Base-by-base conservation (phyloP, 2,888 invertebrate species). In the Orthonevra nobilis region DNA sequence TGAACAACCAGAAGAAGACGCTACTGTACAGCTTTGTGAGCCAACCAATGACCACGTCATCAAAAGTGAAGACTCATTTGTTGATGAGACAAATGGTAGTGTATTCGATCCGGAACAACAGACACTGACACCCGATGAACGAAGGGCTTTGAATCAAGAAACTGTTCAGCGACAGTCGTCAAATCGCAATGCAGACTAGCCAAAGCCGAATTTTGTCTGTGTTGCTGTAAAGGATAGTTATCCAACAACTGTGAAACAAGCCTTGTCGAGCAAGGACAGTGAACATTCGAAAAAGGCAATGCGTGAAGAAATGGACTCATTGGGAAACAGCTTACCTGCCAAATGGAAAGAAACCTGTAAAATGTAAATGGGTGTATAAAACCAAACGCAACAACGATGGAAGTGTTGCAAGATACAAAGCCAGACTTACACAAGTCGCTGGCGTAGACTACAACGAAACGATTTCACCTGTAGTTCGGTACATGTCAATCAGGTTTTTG, bases 311-410 rank as follows among this genome's bases (percentile, higher is more conserved):
- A 15, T 46, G 15, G 15, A 28, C 14, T 46, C 46, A 6, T 12
- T 28, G 36, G 52, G 32, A n/a, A 30, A 6, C 36, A 4, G 17
- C 36, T 3, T 34, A 52, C 12, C 9, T 52, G 12, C 44, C 44
- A 12, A 14, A 82, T 82, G 14, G 83, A 81, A n/a, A 34, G 14
- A 44, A 28, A 20, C n/a, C 44, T 3, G 17, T 56, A 7, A 5
- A 14, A 26, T 56, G 12, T 6, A 56, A 66, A 46, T 66, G 56
- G 66, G 54, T 66, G 4, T 44, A 36, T 17, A 56, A 56, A 44
- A 66, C 40, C n/a, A 66, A 66, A 12, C 10, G 15, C 20, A 7
- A 20, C 17, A 5, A 6, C 9, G 9, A 34, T 15, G 54, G 54
- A 7, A 7, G 10, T 7, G 28, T 38, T 2, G n/a, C 7, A 14